Evolutionary conservation across 1,140 invertebrate species (phyloP), one percentile per base, ranked within the genome.

Genomic region (Sesamia nonagrioides): DNA sequence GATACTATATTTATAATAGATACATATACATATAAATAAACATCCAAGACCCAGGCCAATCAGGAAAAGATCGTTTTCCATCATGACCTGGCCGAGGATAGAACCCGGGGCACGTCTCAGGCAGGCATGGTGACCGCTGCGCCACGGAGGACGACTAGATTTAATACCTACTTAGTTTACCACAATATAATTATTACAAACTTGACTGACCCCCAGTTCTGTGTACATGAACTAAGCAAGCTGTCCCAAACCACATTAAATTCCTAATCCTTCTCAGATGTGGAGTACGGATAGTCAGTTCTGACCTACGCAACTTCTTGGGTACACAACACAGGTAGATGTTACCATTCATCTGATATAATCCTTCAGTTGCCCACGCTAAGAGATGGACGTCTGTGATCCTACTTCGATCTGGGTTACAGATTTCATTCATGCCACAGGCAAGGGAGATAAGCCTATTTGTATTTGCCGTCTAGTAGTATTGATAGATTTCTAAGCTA

Each of bases 301-400:
- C 35, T 63, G 37, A 42, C 60, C 60, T 63, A 63, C 60, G 60
- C 60, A 63, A 9, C 2, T 42, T n/a, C 60, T 63, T 63, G 42
- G n/a, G n/a, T n/a, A 42, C 56, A 33, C 35, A 17, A 7, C 18
- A 63, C 60, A 63, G 60, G 60, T 63, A 37, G 37, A 63, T 63
- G 60, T 63, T 42, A 63, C 60, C 60, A 63, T 63, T 63, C 60
- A 63, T 63, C 60, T 63, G 60, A 63, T 63, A 60, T 60, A 63
- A 63, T 42, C 37, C 35, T 63, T 42, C 27, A 63, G 17, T 37
- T 63, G 60, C 60, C 60, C 60, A 63, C 60, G 60, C 35, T 17
- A 15, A 35, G 37, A 42, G 35, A 63, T 18, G 35, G 60, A 63
- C 37, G 60, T 5, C 60, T 63, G n/a, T 17, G 7, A 3, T 18